Conservation (phyloP, 2,888 invertebrate genomes). For the Ornithoptera priamus region DNA sequence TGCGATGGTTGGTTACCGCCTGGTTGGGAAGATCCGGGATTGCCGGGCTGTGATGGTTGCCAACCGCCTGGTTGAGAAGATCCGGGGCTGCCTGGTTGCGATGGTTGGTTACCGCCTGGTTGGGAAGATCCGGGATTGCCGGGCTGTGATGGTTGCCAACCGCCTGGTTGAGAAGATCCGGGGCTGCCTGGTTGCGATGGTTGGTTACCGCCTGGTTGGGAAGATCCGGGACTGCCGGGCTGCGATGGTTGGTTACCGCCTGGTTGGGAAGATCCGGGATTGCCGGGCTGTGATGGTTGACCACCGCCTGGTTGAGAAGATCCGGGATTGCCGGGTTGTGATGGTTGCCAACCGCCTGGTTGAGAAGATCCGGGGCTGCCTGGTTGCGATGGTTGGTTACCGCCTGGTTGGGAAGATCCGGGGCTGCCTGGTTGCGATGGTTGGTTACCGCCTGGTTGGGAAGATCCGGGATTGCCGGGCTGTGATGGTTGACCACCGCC, state of each 20-base stretch:
- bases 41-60: neutral
- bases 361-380: neutral
- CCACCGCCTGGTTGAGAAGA: neutral
- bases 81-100: neutral
- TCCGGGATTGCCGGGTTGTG: neutral
- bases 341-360: neutral
- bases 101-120: neutral
- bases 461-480: neutral
- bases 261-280: neutral
- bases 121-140: neutral
- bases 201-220: neutral
- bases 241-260: neutral
- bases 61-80: neutral
- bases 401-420: neutral
- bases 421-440: neutral
- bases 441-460: neutral
- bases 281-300: neutral
- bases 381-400: neutral
- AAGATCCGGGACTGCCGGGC: neutral
- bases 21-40: neutral
- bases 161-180: neutral
- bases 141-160: neutral
- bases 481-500: neutral
- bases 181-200: neutral
- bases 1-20: neutral